A percentile compares a stretch with the other conserved stretches of the same genome.
Conservation (phyloP, 2,113 vertebrate genomes). For the Mus spicilegus region DNA sequence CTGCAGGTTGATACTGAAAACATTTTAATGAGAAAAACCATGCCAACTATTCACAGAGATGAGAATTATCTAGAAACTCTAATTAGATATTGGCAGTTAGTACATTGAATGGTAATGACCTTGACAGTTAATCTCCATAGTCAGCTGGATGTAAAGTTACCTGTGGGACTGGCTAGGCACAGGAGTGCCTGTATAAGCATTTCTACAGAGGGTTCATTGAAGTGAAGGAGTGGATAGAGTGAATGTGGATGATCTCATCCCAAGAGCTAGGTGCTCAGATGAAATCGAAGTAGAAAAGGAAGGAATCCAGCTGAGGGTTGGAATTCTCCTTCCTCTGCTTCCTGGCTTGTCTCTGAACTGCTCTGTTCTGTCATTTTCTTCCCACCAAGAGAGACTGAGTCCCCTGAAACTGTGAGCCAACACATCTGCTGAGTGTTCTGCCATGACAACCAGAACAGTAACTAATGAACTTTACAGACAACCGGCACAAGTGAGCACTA, state of each 20-base stretch:
- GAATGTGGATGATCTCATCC: neutral
- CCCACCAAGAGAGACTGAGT: neutral
- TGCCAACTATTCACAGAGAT: neutral
- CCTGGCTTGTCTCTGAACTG: neutral
- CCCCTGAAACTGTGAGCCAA: neutral
- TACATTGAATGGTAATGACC: neutral
- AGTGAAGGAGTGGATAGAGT: neutral
- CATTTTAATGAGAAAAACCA: neutral
- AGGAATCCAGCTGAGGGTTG: neutral
- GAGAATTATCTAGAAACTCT: neutral
- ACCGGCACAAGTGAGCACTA: neutral
- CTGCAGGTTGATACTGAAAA: neutral
- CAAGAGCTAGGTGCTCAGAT: neutral
- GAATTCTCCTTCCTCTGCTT: neutral
- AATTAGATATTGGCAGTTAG: neutral
- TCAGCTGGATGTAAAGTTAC: neutral
- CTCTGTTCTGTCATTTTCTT: neutral
- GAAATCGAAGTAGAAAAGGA: neutral
- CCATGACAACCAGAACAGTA: neutral
- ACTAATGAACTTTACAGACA: neutral
- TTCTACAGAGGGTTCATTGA: neutral
- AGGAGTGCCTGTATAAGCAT: neutral
- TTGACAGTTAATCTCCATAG: neutral
- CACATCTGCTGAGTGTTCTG: neutral
- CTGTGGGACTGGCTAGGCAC: neutral